Base-by-base conservation (phyloP, 2,888 invertebrate genomes). In the Minunthozetes semirufus region DNA sequence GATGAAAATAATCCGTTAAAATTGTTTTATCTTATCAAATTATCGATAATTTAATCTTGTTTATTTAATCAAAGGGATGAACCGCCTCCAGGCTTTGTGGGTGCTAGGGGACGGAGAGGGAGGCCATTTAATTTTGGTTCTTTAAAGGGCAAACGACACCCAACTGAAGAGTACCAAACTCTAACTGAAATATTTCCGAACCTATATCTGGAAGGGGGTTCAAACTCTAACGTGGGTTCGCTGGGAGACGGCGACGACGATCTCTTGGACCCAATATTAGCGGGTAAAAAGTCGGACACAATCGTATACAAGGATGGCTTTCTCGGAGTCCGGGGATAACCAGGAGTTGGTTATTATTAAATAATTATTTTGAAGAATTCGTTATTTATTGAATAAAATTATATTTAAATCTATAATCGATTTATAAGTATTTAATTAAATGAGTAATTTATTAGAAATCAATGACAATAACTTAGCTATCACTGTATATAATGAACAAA, bases 221-320 rank as follows among this genome's bases (percentile, higher is more conserved):
- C 33, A 3, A 8, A 8, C 33, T 33, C 33, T 33, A 5, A 33
- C 8, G 33, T 33, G 8, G 8, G n/a, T n/a, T n/a, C n/a, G n/a
- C n/a, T n/a, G n/a, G n/a, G n/a, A n/a, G n/a, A n/a, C n/a, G n/a
- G n/a, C n/a, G n/a, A n/a, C 19, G 38, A 66, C 1, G 38, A 66
- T 4, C 66, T 29, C 8, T 11, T 66, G 38, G 33, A 33, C 38
- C 33, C 66, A 13, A 33, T 66, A 17, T 33, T 5, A 0, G 33
- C 66, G 4, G 66, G n/a, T 1, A 66, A 66, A n/a, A 66, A 38
- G 38, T 11, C 17, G 4, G 66, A 66, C 17, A n/a, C 33, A 11
- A 66, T 66, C 17, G 66, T 66, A 66, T 66, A 66, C n/a, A 66
- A 66, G 33, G 66, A 66, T 17, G 66, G 66, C n/a, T 66, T 66